Conservation (phyloP, 2,113 vertebrate species). For the Phalacrocorax carbo region DNA sequence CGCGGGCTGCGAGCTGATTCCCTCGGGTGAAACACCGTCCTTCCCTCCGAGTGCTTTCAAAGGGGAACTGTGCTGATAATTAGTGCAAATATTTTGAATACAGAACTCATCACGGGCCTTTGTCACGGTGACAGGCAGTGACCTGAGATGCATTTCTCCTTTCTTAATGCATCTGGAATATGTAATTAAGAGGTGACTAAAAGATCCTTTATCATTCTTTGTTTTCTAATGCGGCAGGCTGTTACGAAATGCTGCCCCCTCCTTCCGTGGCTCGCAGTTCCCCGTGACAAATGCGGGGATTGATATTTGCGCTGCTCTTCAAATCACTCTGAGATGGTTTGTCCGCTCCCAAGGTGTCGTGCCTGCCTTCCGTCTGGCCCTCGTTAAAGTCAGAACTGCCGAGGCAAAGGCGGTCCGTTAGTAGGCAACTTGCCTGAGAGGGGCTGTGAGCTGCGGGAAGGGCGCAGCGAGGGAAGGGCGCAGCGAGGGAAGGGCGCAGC, state of each 20-base stretch:
- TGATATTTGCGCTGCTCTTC: background rate
- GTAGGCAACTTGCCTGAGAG: rapidly evolving
- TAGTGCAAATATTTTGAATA: conserved; percentile 68
- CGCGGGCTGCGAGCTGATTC: conserved; percentile 30
- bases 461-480: background rate
- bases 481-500: background rate
- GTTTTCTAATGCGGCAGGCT: conserved; percentile 36
- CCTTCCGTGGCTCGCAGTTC: background rate
- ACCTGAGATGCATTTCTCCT: conserved; percentile 46
- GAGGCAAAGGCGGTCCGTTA: background rate
- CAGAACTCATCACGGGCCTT: conserved; percentile 52
- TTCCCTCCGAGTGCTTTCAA: conserved; percentile 11
- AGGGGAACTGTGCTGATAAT: conserved; percentile 46
- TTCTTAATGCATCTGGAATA: conserved; percentile 9
- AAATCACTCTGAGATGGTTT: background rate
- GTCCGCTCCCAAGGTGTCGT: background rate
- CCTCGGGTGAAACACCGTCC: conserved; percentile 18
- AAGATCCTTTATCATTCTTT: conserved; percentile 45
- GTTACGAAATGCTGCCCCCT: conserved; percentile 43
- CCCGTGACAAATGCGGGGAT: background rate
- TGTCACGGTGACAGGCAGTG: conserved; percentile 51
- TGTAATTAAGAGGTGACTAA: conserved; percentile 62
- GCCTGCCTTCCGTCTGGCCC: background rate
- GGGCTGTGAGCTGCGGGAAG: background rate
- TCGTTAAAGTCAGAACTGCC: rapidly evolving